Percentiles rank a stretch among this genome's conserved stretches.
Conservation (phyloP, 2,888 invertebrate species). For the Lithophane semibrunnea region DNA sequence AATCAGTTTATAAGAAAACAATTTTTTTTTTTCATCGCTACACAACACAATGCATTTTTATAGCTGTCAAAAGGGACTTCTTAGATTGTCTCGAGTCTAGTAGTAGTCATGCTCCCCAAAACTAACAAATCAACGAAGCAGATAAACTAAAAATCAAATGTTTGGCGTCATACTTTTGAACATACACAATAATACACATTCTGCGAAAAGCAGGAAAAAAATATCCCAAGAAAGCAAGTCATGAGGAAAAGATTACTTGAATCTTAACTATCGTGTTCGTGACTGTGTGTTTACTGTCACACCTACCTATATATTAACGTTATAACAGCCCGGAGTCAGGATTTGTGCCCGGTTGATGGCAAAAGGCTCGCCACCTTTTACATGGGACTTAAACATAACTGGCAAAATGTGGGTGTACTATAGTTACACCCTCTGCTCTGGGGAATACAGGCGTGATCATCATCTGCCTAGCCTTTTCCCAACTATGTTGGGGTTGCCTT, state of each 20-base stretch:
- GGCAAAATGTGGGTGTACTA: neutral
- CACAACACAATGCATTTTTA: too few species aligned
- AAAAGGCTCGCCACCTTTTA: neutral
- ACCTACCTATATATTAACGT: neutral
- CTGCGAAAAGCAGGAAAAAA: slow-evolving; percentile 28
- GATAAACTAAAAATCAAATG: neutral
- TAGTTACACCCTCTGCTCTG: neutral
- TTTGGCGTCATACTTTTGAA: neutral
- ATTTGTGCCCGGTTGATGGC: neutral
- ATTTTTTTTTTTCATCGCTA: too few species aligned
- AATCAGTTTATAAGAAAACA: too few species aligned
- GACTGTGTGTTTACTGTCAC: slow-evolving; percentile 13
- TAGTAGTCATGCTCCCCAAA: neutral
- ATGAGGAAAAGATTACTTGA: slow-evolving; percentile 41
- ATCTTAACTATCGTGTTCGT: slow-evolving; percentile 9
- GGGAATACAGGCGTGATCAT: too few species aligned
- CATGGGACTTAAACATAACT: neutral
- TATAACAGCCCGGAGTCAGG: neutral
- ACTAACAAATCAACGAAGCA: neutral
- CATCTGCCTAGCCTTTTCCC: too few species aligned
- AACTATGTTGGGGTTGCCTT: too few species aligned
- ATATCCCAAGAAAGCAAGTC: slow-evolving; percentile 11
- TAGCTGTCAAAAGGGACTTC: too few species aligned
- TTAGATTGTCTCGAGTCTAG: too few species aligned
- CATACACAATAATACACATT: slow-evolving; percentile 6